phyloP scores from a whole-genome alignment of 2,888 invertebrate genomes.

The Spatulosminthurus flaviceps region DNA sequence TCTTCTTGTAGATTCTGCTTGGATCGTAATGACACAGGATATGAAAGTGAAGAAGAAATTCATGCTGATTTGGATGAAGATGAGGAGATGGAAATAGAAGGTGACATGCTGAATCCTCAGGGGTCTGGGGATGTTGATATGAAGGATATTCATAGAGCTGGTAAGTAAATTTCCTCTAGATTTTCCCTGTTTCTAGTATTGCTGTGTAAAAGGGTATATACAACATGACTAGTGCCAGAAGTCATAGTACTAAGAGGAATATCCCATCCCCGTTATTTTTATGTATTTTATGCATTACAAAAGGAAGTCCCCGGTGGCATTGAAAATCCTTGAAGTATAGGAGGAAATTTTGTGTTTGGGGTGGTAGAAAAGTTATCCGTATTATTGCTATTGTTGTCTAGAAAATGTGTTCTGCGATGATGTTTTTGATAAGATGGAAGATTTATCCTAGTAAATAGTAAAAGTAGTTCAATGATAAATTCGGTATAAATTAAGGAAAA shows the following conservation, averaged over 20 bases:
- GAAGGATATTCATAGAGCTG: not conserved
- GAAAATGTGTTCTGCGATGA: not conserved
- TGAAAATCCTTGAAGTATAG: not conserved
- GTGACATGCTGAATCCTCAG: slow-evolving; percentile 4
- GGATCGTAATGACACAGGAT: slow-evolving; percentile 68
- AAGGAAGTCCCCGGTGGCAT: not conserved
- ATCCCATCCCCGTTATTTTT: not conserved
- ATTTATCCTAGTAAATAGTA: not conserved
- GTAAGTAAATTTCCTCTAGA: not conserved
- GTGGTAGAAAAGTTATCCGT: not conserved
- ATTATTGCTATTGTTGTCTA: not conserved
- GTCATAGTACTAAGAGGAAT: too few species aligned
- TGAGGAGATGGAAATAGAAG: slow-evolving; percentile 20
- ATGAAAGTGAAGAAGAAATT: slow-evolving; percentile 71
- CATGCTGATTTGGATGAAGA: slow-evolving; percentile 65
- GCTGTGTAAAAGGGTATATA: too few species aligned
- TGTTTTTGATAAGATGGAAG: not conserved
- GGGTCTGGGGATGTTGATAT: slow-evolving; percentile 13
- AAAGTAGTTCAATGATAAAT: not conserved
- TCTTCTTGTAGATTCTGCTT: slow-evolving; percentile 67
- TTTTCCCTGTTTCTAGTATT: too few species aligned
- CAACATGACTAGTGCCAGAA: too few species aligned
- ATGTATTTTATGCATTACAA: slow-evolving; percentile 20
- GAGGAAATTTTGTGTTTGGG: not conserved
- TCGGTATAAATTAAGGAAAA: not conserved